Conservation (phyloP, 2,113 vertebrate species). For the Ctenodactylus gundi region DNA sequence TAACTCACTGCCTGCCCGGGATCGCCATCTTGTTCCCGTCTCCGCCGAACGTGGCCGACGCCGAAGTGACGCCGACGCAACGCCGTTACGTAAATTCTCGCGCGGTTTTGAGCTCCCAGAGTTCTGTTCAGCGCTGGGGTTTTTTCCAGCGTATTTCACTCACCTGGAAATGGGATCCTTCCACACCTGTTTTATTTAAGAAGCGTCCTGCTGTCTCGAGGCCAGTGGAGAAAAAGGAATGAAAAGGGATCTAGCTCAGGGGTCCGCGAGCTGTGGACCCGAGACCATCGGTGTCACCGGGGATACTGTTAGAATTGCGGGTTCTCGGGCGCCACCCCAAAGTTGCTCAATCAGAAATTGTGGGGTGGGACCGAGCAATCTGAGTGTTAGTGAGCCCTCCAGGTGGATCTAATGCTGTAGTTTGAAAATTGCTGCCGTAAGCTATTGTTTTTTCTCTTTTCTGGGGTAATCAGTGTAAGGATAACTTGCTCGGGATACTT, state of each 20-base stretch:
- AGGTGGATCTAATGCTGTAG: neutral
- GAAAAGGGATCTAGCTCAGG: neutral
- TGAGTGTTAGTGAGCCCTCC: neutral
- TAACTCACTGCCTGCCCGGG: slow-evolving; percentile 89
- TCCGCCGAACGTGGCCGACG: slow-evolving; percentile 42
- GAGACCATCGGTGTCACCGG: neutral
- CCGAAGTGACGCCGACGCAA: neutral
- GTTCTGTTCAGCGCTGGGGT: accelerated
- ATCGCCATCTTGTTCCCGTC: slow-evolving; percentile 87
- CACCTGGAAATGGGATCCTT: accelerated
- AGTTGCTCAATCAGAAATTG: neutral
- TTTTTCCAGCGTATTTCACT: accelerated
- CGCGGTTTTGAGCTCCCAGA: neutral
- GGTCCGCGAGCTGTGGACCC: neutral
- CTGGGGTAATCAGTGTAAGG: neutral
- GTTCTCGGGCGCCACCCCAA: neutral
- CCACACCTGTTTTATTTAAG: accelerated
- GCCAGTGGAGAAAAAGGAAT: neutral
- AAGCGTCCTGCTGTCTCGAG: neutral
- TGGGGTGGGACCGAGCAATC: neutral
- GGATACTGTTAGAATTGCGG: neutral
- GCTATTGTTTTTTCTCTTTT: neutral
- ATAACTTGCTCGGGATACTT: neutral
- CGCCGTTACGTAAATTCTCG: slow-evolving; percentile 45
- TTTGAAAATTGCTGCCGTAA: neutral